Percentiles rank a stretch among this genome's conserved stretches.
These are phyloP conservation scores for Pseudomyrmex pallidus DNA, from an alignment of 1,140 invertebrate species.

Conservation along the genomic window DNA sequence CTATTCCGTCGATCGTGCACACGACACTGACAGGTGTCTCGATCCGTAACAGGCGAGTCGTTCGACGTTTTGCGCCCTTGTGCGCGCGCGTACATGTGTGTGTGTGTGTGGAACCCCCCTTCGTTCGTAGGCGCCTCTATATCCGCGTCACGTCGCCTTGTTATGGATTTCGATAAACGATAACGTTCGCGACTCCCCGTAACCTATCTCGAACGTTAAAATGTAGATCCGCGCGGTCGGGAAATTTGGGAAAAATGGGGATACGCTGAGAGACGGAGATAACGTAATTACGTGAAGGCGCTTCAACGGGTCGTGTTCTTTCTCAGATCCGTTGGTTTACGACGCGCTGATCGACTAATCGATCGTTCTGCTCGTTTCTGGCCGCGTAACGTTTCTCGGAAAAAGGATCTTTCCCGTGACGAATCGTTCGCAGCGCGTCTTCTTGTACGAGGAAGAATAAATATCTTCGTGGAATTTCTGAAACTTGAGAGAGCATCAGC, in stretches of 20 bases:
- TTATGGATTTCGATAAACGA: conserved; percentile 62
- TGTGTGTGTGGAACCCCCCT: background rate
- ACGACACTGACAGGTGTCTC: conserved; percentile 1
- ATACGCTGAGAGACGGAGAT: background rate
- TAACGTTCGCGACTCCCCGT: conserved; percentile 26
- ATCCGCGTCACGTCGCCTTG: conserved; percentile 54
- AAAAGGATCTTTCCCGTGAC: background rate
- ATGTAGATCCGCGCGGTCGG: conserved; percentile 30
- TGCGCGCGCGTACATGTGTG: background rate
- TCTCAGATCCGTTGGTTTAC: background rate
- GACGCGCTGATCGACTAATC: no score
- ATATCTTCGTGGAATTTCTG: background rate
- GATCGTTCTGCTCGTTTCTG: background rate
- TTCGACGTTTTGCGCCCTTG: conserved; percentile 17
- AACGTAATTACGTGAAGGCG: conserved; percentile 3
- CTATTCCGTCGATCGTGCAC: conserved; percentile 15
- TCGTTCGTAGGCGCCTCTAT: conserved; percentile 14
- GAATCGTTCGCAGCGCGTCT: background rate
- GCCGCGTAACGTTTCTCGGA: background rate
- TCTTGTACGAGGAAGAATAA: background rate
- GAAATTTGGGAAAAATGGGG: conserved; percentile 30
- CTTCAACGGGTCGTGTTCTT: background rate
- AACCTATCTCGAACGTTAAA: conserved; percentile 50
- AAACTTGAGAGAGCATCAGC: background rate
- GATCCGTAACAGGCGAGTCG: background rate